Conservation (phyloP, 1,140 invertebrate genomes). For the Ridgeia piscesae region DNA sequence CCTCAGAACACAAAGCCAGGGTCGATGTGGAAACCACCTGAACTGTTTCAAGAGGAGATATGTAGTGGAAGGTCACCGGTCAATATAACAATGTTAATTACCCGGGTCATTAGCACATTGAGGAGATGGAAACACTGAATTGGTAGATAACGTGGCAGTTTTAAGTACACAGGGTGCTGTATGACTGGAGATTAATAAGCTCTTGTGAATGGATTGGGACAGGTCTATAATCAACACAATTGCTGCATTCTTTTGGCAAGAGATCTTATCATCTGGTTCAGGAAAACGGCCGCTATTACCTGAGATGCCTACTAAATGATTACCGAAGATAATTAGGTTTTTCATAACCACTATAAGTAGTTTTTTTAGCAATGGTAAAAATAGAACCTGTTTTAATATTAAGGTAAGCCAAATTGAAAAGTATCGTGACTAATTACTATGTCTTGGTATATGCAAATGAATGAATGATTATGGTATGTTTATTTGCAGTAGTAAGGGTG, state of each 20-base stretch:
- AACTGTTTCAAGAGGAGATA: not conserved
- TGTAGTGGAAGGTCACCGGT: not conserved
- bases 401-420: too few relatives aligned
- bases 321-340: too few relatives aligned
- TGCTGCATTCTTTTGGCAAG: not conserved
- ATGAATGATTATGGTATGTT: too few relatives aligned
- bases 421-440: too few relatives aligned
- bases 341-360: too few relatives aligned
- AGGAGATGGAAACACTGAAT: not conserved
- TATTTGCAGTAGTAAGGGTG: too few relatives aligned
- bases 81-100: not conserved
- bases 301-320: not conserved
- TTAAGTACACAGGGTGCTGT: not conserved
- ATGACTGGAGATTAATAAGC: not conserved
- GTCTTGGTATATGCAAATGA: too few relatives aligned
- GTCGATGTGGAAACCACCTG: too few relatives aligned
- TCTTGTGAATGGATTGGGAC: not conserved
- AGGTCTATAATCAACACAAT: not conserved
- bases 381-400: too few relatives aligned
- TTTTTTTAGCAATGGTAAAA: too few relatives aligned
- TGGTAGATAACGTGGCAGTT: not conserved
- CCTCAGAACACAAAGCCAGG: not conserved
- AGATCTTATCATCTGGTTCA: not conserved
- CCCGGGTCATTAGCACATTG: not conserved
- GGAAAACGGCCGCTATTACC: not conserved